A percentile compares a stretch with the other conserved stretches of the same genome.
Evolutionary conservation across 1,140 invertebrate genomes (phyloP).

Genomic region (Bombus huntii): DNA sequence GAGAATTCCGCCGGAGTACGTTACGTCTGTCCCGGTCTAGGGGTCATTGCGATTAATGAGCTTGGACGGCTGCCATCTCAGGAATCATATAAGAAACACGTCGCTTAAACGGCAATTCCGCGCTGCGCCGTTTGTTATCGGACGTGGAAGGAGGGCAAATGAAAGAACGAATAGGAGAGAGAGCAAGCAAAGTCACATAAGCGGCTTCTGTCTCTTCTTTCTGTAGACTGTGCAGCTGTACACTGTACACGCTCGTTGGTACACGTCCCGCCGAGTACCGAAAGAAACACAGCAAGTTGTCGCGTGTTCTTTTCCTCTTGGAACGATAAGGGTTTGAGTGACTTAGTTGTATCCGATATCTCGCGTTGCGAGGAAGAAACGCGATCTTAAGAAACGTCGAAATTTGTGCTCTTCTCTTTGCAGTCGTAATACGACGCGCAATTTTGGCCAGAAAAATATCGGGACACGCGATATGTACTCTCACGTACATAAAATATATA

Average conservation of each 20-base stretch:
- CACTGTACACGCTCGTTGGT: neutral
- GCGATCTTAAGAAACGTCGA: neutral
- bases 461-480: neutral
- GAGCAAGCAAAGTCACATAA: conserved; percentile 5
- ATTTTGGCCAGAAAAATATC: neutral
- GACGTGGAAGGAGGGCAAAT: neutral
- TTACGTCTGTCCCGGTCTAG: conserved; percentile 42
- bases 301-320: neutral
- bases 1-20: conserved; percentile 54
- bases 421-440: neutral
- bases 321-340: neutral
- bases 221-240: neutral
- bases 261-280: neutral
- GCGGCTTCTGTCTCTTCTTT: conserved; percentile 7
- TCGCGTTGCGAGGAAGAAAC: neutral
- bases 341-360: conserved; percentile 9
- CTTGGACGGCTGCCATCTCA: conserved; percentile 68
- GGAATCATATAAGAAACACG: conserved; percentile 65
- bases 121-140: conserved; percentile 53
- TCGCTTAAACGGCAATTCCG: conserved; percentile 68
- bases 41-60: conserved; percentile 69
- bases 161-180: neutral
- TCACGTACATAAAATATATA: neutral
- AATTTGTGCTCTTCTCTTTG: neutral
- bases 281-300: neutral